These are phyloP conservation scores for Hofmannophila pseudospretella DNA, from an alignment of 2,888 invertebrate species.

Conservation along the genomic window DNA sequence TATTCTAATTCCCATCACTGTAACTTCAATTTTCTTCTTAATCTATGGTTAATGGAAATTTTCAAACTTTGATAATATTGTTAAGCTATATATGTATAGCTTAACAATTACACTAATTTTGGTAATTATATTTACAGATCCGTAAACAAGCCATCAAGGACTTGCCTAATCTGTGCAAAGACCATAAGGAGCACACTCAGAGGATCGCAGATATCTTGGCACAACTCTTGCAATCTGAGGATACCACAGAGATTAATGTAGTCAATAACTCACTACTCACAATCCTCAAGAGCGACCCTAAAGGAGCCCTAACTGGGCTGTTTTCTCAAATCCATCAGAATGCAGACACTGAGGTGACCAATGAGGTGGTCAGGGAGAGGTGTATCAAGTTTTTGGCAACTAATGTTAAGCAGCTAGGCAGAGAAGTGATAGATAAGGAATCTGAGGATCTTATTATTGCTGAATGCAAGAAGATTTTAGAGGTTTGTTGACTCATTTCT, in stretches of 20 bases:
- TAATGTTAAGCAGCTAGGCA: conserved; percentile 88
- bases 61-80: too few species aligned
- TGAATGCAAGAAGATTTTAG: conserved; percentile 91
- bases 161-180: conserved; percentile 91
- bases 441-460: conserved; percentile 90
- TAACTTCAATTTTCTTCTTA: too few species aligned
- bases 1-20: too few species aligned
- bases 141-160: conserved; percentile 96
- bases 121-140: conserved; percentile 88
- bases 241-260: conserved; percentile 88
- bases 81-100: too few species aligned
- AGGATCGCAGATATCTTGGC: conserved; percentile 95
- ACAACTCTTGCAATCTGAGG: conserved; percentile 93
- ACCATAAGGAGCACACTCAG: conserved; percentile 87
- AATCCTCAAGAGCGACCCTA: conserved; percentile 85
- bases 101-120: too few species aligned
- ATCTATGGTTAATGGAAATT: too few species aligned
- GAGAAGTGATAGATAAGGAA: conserved; percentile 88
- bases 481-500: conserved; percentile 72
- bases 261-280: conserved; percentile 90
- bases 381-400: conserved; percentile 92
- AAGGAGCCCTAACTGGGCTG: conserved; percentile 77
- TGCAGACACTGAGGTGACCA: conserved; percentile 69
- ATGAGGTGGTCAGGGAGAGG: conserved; percentile 87
- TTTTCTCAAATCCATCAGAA: conserved; percentile 77